Evolutionary conservation across 53 echinoderm and acorn worm species (phyloP).

Genomic region (Zoroaster sp.): DNA sequence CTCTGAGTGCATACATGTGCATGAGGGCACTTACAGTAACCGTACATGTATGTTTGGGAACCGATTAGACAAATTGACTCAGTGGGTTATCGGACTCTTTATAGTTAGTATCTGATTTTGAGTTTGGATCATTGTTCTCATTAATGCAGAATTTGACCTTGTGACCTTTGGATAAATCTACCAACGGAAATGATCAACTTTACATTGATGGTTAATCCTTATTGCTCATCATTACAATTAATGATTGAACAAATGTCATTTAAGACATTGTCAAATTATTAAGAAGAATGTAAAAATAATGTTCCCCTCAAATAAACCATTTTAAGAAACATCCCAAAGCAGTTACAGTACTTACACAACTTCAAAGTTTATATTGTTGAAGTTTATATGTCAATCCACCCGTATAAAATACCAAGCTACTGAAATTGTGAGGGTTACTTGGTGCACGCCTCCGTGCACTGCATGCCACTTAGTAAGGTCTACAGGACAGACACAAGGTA

Average conservation of each 20-base stretch:
- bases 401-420: neutral
- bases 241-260: too few relatives aligned
- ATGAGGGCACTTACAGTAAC: neutral
- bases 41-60: neutral
- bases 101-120: neutral
- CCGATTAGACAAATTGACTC: neutral
- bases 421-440: neutral
- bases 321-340: neutral
- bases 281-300: too few relatives aligned
- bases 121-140: neutral
- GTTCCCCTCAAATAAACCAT: too few relatives aligned
- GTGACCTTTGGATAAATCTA: neutral
- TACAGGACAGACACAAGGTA: neutral
- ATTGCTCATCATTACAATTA: too few relatives aligned
- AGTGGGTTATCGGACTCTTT: neutral
- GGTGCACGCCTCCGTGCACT: neutral
- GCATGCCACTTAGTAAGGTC: neutral
- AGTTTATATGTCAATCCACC: neutral
- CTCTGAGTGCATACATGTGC: neutral
- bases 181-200: neutral
- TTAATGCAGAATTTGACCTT: neutral
- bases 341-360: neutral
- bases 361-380: neutral
- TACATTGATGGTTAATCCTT: too few relatives aligned
- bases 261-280: too few relatives aligned